A percentile compares a stretch with the other conserved stretches of the same genome.
Evolutionary conservation across 1,140 invertebrate genomes (phyloP).

Genomic region (Telenomus remus): DNA sequence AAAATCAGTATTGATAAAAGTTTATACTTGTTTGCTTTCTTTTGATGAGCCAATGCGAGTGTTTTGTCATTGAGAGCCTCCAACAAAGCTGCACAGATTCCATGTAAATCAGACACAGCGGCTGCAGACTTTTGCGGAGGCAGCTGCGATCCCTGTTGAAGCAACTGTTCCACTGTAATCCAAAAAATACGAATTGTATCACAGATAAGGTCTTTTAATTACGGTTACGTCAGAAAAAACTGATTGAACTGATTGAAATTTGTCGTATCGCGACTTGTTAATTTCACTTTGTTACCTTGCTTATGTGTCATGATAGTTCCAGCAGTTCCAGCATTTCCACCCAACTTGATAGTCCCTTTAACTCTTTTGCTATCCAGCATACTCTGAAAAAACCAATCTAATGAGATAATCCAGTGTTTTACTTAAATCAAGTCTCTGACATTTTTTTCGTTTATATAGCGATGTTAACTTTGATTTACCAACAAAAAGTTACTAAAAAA

Average conservation of each 20-base stretch:
- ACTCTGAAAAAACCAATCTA: constrained; percentile 66
- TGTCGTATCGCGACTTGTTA: too few species aligned
- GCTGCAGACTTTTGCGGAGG: constrained; percentile 82
- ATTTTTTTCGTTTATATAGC: too few species aligned
- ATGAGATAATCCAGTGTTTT: too few species aligned
- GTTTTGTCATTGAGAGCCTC: constrained; percentile 91
- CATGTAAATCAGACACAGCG: constrained; percentile 84
- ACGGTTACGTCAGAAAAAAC: too few species aligned
- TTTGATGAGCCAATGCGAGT: constrained; percentile 86
- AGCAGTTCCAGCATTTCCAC: constrained; percentile 74
- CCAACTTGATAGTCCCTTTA: constrained; percentile 79
- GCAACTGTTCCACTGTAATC: constrained; percentile 80
- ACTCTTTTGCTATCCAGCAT: constrained; percentile 79
- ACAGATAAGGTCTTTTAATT: too few species aligned
- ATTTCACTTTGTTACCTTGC: constrained; percentile 78
- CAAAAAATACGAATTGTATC: neutral
- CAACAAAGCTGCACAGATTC: constrained; percentile 84
- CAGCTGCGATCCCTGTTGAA: constrained; percentile 79
- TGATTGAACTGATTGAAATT: too few species aligned
- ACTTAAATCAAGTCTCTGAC: too few species aligned
- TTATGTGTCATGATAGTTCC: constrained; percentile 79
- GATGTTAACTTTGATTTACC: too few species aligned
- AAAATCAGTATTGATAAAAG: too few species aligned
- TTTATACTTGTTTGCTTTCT: constrained; percentile 89
- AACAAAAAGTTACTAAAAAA: too few species aligned